Base-by-base conservation (phyloP, 2,113 vertebrate species). In the Tragulus kanchil region DNA sequence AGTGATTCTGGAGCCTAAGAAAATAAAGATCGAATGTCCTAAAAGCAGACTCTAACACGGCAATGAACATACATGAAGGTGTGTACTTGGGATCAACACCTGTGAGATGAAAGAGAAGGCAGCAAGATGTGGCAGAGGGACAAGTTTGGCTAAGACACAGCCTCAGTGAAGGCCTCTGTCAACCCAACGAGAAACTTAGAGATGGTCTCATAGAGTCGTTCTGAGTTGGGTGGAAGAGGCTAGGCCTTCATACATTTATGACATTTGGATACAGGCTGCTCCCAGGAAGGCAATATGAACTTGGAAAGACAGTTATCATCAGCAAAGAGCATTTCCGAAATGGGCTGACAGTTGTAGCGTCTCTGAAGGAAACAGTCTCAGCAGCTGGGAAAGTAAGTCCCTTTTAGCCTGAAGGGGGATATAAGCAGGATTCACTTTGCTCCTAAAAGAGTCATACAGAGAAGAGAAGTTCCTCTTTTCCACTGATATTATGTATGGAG, bases 321-420 rank as follows among this genome's bases (percentile, higher is more conserved):
- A 58, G 28, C n/a, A 94, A 83, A 95, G 9, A 62, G 54, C 48
- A 71, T 88, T 95, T 88, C 56, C 31, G 36, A 42, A 87, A 85
- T 16, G 17, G 62, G 62, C 21, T 87, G 14, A 88, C n/a, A 91
- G 16, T 67, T 87, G 17, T 19, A 77, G 31, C 14, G 16, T 65
- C 19, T 86, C 31, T 89, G 62, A 42, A 52, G 73, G 28, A 85
- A 92, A 71, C 48, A 64, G 3, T 85, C 26, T 62, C 28, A 54
- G 36, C 19, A 86, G 56, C 50, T 85, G 16, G 42, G 23, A 79
- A 50, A 94, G 9, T 65, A 64, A 54, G 45, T 77, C 19, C 75
- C 25, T 52, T 84, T 26, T 64, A 19, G 26, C 50, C 42, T 59
- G 56, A 90, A 93, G 85, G 85, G 52, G 56, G 19, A 69, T 69